Evolutionary conservation across 1,140 invertebrate genomes (phyloP).

Genomic region (Octopus bimaculoides): DNA sequence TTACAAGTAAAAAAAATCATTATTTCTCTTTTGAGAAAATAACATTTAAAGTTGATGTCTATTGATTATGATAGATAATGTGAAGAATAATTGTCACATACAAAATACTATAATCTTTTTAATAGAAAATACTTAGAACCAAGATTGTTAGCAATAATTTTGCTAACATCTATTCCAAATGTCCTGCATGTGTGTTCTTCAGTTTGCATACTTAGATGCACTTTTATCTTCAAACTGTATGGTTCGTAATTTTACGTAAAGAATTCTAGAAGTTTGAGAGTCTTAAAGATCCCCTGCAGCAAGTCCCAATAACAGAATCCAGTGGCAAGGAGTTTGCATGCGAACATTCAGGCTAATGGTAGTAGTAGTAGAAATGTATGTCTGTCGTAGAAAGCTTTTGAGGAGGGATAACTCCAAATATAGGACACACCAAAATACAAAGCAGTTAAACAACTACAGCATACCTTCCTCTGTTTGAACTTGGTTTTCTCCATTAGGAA

Average conservation of each 20-base stretch:
- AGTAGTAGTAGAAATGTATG: slow-evolving; percentile 11
- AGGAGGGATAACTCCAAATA: slow-evolving; percentile 11
- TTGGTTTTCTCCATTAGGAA: slow-evolving; percentile 12
- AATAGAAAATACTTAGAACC: slow-evolving; percentile 8
- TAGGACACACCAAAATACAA: slow-evolving; percentile 11
- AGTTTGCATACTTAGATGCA: background rate
- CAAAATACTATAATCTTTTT: background rate
- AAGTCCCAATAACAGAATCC: slow-evolving; percentile 1
- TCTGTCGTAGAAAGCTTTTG: slow-evolving; percentile 11
- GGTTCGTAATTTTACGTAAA: no score
- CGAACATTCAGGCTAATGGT: slow-evolving; percentile 9
- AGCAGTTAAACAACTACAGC: slow-evolving; percentile 12
- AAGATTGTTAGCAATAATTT: background rate
- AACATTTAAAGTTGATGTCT: slow-evolving; percentile 1
- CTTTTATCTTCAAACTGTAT: no score
- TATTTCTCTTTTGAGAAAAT: background rate
- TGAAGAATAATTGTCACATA: slow-evolving; percentile 1
- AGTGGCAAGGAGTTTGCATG: slow-evolving; percentile 8
- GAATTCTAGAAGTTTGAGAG: background rate
- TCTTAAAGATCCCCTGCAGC: slow-evolving; percentile 7
- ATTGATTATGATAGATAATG: background rate
- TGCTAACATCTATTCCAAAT: slow-evolving; percentile 3
- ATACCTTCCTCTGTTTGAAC: slow-evolving; percentile 13
- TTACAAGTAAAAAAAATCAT: slow-evolving; percentile 4
- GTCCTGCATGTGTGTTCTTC: slow-evolving; percentile 4